Conservation (phyloP, 2,888 invertebrate species). For the Leucoma salicis region DNA sequence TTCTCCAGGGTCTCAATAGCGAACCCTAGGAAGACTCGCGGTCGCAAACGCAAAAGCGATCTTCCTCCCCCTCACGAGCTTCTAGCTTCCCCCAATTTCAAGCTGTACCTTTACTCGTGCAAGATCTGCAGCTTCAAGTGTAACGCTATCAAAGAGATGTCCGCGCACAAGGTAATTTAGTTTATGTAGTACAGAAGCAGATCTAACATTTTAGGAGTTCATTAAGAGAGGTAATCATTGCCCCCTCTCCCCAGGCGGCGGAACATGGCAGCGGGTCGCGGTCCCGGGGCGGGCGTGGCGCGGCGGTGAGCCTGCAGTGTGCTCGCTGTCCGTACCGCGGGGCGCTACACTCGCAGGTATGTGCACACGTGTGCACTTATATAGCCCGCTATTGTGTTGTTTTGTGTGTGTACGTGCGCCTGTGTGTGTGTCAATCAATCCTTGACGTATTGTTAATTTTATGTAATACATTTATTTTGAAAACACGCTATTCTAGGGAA, state of each 20-base stretch:
- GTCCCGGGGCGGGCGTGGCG: conserved; percentile 18
- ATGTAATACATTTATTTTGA: too few species aligned
- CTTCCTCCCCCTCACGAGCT: conserved; percentile 64
- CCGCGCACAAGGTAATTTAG: conserved; percentile 61
- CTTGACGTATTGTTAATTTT: too few species aligned
- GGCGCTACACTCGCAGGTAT: conserved; percentile 56
- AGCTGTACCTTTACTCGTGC: conserved; percentile 71
- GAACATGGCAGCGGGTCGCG: conserved; percentile 37
- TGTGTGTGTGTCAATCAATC: too few species aligned
- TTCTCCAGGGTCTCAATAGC: background rate
- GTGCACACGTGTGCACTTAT: background rate
- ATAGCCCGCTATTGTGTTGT: background rate
- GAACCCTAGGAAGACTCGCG: conserved; percentile 15
- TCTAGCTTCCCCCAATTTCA: conserved; percentile 66
- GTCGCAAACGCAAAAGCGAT: conserved; percentile 49
- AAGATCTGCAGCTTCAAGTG: conserved; percentile 71
- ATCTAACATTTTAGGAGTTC: too few species aligned
- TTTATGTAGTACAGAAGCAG: too few species aligned
- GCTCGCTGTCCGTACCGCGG: conserved; percentile 62
- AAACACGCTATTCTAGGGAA: too few species aligned
- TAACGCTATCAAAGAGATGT: conserved; percentile 72
- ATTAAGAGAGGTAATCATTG: too few species aligned
- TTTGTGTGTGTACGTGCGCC: too few species aligned
- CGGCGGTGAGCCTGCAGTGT: conserved; percentile 52
- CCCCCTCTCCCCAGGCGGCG: conserved; percentile 37